Conservation (phyloP, 1,140 invertebrate genomes). For the Zaprionus africanus region DNA sequence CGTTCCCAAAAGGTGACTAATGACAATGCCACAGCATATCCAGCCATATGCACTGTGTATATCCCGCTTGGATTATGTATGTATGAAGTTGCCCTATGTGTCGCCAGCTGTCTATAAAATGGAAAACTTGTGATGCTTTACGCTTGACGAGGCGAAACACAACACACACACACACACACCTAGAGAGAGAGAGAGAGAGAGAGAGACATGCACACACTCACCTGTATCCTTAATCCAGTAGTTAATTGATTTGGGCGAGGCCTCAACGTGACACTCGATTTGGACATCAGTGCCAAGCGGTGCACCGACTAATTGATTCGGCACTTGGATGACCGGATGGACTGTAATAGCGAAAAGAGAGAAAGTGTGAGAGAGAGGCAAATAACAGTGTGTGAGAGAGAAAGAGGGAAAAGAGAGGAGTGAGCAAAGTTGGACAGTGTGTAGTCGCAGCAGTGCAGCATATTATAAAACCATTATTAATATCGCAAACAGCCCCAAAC, state of each 20-base stretch:
- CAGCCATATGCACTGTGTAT: background rate
- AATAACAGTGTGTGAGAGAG: background rate
- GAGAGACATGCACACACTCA: constrained; percentile 84
- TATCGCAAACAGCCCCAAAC: constrained; percentile 5
- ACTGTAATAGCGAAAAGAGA: constrained; percentile 86
- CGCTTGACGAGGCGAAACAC: constrained; percentile 24
- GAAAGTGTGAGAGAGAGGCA: constrained; percentile 26
- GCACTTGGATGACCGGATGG: constrained; percentile 94
- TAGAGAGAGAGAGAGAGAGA: background rate
- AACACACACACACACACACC: constrained; percentile 18
- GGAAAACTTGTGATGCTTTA: constrained; percentile 72
- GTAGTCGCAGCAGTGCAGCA: constrained; percentile 40
- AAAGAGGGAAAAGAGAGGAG: background rate
- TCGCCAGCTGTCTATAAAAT: constrained; percentile 59
- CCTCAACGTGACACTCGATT: constrained; percentile 95
- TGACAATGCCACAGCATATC: constrained; percentile 56
- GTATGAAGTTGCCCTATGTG: constrained; percentile 3
- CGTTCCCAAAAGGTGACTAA: constrained; percentile 72
- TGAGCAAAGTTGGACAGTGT: constrained; percentile 19
- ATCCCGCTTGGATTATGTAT: background rate
- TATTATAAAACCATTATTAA: constrained; percentile 55
- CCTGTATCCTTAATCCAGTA: constrained; percentile 93
- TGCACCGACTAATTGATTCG: constrained; percentile 94
- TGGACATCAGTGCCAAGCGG: constrained; percentile 94
- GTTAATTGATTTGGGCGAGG: constrained; percentile 94